Evolutionary conservation across 2,888 invertebrate genomes (phyloP), one percentile per base, ranked within the genome.

Genomic region (Lamproptera curius): DNA sequence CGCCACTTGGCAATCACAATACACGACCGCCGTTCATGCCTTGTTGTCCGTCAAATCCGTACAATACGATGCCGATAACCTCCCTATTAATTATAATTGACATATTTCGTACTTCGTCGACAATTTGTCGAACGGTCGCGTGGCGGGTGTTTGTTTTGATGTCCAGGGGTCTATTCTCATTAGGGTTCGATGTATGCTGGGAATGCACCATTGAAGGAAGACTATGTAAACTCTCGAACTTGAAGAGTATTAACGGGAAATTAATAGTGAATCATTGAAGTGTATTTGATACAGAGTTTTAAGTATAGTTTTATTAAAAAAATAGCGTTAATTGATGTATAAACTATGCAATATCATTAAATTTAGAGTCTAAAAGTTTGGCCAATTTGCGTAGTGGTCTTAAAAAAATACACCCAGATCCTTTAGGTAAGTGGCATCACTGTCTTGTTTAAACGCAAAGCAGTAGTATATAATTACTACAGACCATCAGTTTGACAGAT

Each of bases 41-140:
- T 70, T 62, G 63, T 70, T 66, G 61, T 51, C 58, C 64, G 69
- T 65, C 65, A 43, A 16, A 45, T 53, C 52, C 53, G 59, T 65
- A 76, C 74, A 74, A 76, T 76, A 67, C 73, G 70, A 72, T 69
- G 70, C 68, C 71, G 76, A 79, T 80, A 74, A 74, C 76, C 77
- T 52, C 79, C 74, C 81, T 76, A 82, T 85, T 83, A 82, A 85
- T 85, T 82, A 84, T 85, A 85, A 84, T 85, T 85, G 85, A 85
- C 85, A 85, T 84, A 84, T 85, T 85, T 78, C 80, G 71, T 75
- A 75, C 75, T 71, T 68, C 65, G 61, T 53, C 63, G 54, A 70
- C 77, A 81, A 83, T 82, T 82, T 81, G 84, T 82, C 75, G 70
- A 73, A 62, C 58, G 63, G 81, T 58, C 84, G 74, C 84, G 84